Evolutionary conservation across 1,140 invertebrate genomes (phyloP).

Genomic region (Hyphantria cunea): DNA sequence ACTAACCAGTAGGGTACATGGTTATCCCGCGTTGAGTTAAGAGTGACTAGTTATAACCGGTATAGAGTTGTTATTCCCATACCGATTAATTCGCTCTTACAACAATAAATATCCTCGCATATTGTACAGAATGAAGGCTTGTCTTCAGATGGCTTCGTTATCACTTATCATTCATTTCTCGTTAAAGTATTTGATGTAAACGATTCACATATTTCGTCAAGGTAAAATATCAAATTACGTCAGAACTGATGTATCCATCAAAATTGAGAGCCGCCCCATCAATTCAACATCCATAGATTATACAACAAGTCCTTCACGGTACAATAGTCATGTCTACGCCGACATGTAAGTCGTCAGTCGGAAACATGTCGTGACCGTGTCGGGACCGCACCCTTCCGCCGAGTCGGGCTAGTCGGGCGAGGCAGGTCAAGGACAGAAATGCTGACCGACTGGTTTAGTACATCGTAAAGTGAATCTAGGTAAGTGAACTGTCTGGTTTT

Average conservation of each 20-base stretch:
- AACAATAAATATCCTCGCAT: too few relatives aligned
- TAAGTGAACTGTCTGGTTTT: constrained; percentile 4
- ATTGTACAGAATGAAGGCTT: too few relatives aligned
- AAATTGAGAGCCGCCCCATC: not conserved
- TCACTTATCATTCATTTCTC: too few relatives aligned
- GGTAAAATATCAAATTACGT: not conserved
- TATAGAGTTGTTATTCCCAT: too few relatives aligned
- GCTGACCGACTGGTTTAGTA: constrained; percentile 5
- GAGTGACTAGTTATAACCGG: too few relatives aligned
- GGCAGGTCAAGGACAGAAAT: not conserved
- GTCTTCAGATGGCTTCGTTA: too few relatives aligned
- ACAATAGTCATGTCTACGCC: not conserved
- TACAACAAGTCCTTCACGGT: constrained; percentile 21
- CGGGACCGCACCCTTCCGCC: not conserved
- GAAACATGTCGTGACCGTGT: constrained; percentile 1
- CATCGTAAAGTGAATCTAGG: constrained; percentile 10
- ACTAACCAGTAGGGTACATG: too few relatives aligned
- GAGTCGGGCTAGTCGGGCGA: not conserved
- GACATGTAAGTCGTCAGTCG: constrained; percentile 20
- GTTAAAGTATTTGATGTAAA: not conserved
- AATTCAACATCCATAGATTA: constrained; percentile 1
- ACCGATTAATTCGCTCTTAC: too few relatives aligned
- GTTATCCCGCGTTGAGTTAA: too few relatives aligned
- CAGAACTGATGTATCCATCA: not conserved
- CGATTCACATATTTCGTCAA: not conserved